Percentiles rank a stretch among this genome's conserved stretches.
These are phyloP conservation scores for Bradypodion ventrale DNA, from an alignment of 2,797 vertebrate genomes.

Conservation along the genomic window DNA sequence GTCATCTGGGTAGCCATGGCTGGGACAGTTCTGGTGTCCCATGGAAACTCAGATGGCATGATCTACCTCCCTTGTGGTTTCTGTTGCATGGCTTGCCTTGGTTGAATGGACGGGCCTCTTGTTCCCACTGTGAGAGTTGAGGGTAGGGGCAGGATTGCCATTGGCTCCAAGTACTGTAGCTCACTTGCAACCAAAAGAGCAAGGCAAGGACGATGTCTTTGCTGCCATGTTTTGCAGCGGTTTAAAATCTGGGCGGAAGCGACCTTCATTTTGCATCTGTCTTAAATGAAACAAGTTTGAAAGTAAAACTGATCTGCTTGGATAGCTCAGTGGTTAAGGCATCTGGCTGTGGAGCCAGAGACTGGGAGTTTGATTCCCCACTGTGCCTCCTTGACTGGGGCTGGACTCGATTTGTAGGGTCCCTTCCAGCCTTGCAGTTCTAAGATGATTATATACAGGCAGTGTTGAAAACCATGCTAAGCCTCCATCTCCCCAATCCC, in stretches of 20 bases:
- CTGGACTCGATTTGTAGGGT: too few species aligned
- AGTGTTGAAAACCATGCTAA: too few species aligned
- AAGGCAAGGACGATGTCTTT: neutral
- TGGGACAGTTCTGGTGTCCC: neutral
- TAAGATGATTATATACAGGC: too few species aligned
- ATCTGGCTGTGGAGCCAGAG: too few species aligned
- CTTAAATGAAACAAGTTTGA: neutral
- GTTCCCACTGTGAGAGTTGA: neutral
- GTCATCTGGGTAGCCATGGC: neutral
- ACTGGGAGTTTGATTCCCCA: too few species aligned
- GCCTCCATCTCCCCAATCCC: neutral
- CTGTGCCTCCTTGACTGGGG: too few species aligned
- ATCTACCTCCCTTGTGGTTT: neutral
- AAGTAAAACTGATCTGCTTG: too few species aligned
- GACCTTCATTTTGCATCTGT: neutral
- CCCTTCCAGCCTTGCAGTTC: too few species aligned
- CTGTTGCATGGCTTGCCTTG: conserved; percentile 26
- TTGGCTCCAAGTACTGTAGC: neutral
- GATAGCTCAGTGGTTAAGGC: too few species aligned
- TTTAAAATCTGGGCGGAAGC: neutral
- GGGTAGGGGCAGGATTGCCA: neutral
- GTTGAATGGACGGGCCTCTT: neutral
- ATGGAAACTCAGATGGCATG: neutral
- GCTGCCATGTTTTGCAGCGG: neutral
- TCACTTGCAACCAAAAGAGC: neutral